phyloP scores from a whole-genome alignment of 1,140 invertebrate species.

The Watersipora subatra region DNA sequence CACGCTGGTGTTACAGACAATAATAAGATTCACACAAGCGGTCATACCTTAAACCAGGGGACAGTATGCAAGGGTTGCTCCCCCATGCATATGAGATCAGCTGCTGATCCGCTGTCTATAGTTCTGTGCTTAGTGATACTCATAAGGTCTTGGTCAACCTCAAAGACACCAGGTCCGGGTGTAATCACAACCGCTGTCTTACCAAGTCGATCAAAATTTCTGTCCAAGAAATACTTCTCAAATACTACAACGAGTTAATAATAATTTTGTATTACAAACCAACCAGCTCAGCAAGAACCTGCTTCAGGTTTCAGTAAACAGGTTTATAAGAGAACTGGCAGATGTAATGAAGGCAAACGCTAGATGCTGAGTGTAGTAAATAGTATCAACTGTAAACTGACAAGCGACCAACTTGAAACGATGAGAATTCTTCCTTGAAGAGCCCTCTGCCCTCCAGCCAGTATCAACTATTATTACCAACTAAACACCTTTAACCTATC shows the following conservation, averaged over 20 bases:
- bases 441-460: no score
- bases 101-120: constrained; percentile 67
- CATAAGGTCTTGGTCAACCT: constrained; percentile 89
- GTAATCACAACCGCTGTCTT: constrained; percentile 95
- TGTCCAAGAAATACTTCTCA: constrained; percentile 92
- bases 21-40: no score
- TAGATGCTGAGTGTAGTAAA: neutral
- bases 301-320: neutral
- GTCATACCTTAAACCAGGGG: constrained; percentile 68
- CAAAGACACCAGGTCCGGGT: constrained; percentile 86
- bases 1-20: no score
- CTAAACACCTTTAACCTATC: no score
- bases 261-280: constrained; percentile 11
- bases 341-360: neutral
- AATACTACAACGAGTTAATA: constrained; percentile 75
- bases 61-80: constrained; percentile 97
- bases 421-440: no score
- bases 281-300: neutral
- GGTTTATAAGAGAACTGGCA: neutral
- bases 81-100: constrained; percentile 85
- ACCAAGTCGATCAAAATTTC: constrained; percentile 93
- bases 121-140: constrained; percentile 97
- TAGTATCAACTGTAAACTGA: no score
- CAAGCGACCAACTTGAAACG: no score
- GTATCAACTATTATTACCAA: no score